Evolutionary conservation across 1,140 invertebrate genomes (phyloP), one percentile per base, ranked within the genome.

Genomic region (Hylaeus volcanicus): DNA sequence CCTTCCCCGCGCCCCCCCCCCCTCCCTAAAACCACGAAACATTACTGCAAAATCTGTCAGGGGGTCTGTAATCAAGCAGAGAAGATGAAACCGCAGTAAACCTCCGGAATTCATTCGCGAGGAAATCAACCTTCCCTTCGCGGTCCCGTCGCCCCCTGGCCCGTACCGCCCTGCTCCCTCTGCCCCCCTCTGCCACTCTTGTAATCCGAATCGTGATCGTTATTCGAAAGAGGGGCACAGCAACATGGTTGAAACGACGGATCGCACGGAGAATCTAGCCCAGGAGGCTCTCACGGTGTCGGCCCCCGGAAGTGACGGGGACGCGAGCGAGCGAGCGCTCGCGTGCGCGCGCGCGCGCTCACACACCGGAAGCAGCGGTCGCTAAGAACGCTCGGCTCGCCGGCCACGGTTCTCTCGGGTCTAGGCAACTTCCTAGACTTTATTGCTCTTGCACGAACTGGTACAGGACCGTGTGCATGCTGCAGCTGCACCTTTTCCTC

Each of bases 371-470:
- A 82, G 68, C 80, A 58, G 72, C 69, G 55, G 73, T 71, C 81
- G 81, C 61, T 79, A 82, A 82, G 76, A 79, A 82, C 75, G 74
- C 79, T 66, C 55, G 66, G 53, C 73, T 82, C 68, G 60, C 43
- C 60, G 53, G 68, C 56, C 75, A 58, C 74, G 51, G 26, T 26
- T 26, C 26, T 26, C 61, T 75, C 63, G 63, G 51, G 61, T 75
- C 74, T 82, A 82, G 81, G 75, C 76, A 79, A 82, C 81, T 73
- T 73, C 81, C 76, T 82, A 82, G 81, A 82, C 76, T 82, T 82
- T 74, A 79, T 82, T 79, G 76, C 81, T 58, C 76, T 82, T 78
- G 81, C 81, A 79, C 56, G 69, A 79, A 79, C 81, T 74, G 81
- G 61, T 68, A 51, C 75, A 73, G 75, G 71, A 60, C 53, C 75